Percentiles rank a stretch among this genome's conserved stretches.
These are phyloP conservation scores for Cydia pomonella DNA, from an alignment of 1,140 invertebrate species.

Conservation along the genomic window DNA sequence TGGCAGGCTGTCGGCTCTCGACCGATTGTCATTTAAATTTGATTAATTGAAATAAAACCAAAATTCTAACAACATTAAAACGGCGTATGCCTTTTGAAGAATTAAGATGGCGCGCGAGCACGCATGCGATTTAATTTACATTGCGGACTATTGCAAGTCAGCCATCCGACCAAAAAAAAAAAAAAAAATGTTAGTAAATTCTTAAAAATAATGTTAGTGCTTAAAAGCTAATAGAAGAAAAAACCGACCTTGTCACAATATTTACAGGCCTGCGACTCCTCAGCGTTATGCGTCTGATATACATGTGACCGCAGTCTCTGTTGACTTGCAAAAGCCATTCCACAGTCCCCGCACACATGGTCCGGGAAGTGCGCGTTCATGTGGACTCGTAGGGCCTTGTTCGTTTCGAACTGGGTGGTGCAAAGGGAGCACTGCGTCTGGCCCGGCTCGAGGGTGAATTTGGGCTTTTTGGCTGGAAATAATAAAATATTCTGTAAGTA, in stretches of 20 bases:
- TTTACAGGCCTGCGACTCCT: background rate
- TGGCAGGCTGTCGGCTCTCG: too few species aligned
- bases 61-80: too few species aligned
- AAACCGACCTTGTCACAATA: constrained; percentile 1
- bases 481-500: background rate
- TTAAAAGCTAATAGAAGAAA: too few species aligned
- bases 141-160: too few species aligned
- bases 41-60: too few species aligned
- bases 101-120: too few species aligned
- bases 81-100: too few species aligned
- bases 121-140: too few species aligned
- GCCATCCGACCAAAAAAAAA: too few species aligned
- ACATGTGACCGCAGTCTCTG: background rate
- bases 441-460: background rate
- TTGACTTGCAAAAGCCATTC: background rate
- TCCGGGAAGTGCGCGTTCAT: constrained; percentile 13
- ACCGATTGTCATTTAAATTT: too few species aligned
- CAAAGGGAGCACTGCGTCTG: background rate
- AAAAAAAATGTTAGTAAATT: too few species aligned
- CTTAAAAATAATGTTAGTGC: too few species aligned
- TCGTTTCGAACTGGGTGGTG: background rate
- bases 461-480: constrained; percentile 13
- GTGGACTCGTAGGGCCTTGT: background rate
- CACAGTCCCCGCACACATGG: background rate
- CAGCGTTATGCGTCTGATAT: background rate